Percentiles rank a stretch among this genome's conserved stretches.
Conservation (phyloP, 2,113 vertebrate species). For the Cheilinus undulatus region DNA sequence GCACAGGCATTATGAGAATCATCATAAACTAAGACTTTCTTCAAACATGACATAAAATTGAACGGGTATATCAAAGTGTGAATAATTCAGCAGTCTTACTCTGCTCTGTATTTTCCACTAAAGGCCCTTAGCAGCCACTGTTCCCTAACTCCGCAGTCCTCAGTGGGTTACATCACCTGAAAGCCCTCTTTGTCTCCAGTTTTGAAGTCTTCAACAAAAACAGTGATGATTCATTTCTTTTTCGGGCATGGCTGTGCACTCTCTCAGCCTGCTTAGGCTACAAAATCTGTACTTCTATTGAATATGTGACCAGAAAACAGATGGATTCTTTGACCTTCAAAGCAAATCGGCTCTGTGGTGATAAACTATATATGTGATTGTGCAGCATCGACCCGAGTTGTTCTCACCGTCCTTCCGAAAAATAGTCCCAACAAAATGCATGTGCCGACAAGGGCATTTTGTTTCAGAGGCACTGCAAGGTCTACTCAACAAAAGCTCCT, state of each 20-base stretch:
- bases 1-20: no score
- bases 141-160: constrained; percentile 2
- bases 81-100: no score
- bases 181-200: constrained; percentile 10
- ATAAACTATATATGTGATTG: constrained; percentile 47
- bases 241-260: constrained; percentile 25
- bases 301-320: constrained; percentile 74
- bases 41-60: no score
- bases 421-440: constrained; percentile 52
- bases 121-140: background rate
- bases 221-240: constrained; percentile 63
- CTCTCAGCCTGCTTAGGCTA: constrained; percentile 53
- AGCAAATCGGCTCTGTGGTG: constrained; percentile 48
- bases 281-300: constrained; percentile 62
- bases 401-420: constrained; percentile 55
- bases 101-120: background rate
- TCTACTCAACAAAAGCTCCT: constrained; percentile 38
- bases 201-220: constrained; percentile 40
- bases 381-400: constrained; percentile 53
- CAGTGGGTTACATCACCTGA: constrained; percentile 35
- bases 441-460: constrained; percentile 30
- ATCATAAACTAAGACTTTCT: no score
- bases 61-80: no score
- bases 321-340: constrained; percentile 75
- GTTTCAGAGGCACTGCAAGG: constrained; percentile 31